Base-by-base conservation (phyloP, 1,140 invertebrate species). In the Brachionus koreanus region DNA sequence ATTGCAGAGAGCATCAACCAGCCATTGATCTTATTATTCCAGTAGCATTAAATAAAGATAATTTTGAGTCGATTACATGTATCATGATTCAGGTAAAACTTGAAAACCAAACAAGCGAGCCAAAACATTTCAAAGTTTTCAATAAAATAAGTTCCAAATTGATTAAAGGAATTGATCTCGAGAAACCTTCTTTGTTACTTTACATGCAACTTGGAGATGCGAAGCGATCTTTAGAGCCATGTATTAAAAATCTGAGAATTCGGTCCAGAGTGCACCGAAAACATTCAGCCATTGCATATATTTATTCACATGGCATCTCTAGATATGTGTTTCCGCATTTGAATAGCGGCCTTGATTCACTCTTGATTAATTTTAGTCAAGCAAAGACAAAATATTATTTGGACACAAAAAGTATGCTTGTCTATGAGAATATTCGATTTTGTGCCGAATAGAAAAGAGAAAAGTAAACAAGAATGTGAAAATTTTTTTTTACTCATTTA, bases 11-110 rank as follows among this genome's bases (percentile, higher is more conserved):
- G 19, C 0, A 46, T 46, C 69, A 74, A 46, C 29, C 39, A 74
- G 69, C 42, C 2, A 13, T 74, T 9, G 69, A 74, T 74, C 25
- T 74, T 25, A 25, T 74, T 35, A 74, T 74, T 25, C 69, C 69
- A 43, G 19, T 74, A 12, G 39, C 39, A 25, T 46, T 74, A 74
- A 23, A 23, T 23, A 72, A 39, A 37, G 25, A 16, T 46, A 46
- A 74, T 46, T 74, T 74, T 35, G 39, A 74, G 5, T 74, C 69
- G 7, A 74, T 74, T 46, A 23, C 39, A 9, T 42, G 16, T 46
- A 46, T 74, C 25, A 46, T 74, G 37, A 13, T 74, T 13, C 69
- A 74, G 25, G 69, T 74, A n/a, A 46, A 74, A 25, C 42, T 46
- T 49, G 33, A 72, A 35, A 37, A 33, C 25, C 9, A 67, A 33